Evolutionary conservation across 2,113 vertebrate species (phyloP).

Genomic region (Smithornis capensis): DNA sequence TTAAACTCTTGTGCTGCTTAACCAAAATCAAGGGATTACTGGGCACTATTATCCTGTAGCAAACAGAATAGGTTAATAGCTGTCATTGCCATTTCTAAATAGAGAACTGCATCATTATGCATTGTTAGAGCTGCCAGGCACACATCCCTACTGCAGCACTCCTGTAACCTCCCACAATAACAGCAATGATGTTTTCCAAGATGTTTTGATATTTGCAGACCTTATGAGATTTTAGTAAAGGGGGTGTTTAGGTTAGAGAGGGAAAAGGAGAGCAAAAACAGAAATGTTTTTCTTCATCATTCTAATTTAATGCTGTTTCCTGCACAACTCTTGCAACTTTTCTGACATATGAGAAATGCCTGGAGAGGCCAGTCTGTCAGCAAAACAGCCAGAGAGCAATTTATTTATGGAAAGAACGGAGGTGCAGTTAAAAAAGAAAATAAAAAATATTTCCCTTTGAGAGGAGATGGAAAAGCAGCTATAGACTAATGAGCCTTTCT

Average conservation of each 20-base stretch:
- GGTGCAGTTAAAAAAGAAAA: background rate
- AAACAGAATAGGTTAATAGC: constrained; percentile 54
- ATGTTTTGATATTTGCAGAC: constrained; percentile 34
- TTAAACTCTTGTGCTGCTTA: background rate
- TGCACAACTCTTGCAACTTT: constrained; percentile 6
- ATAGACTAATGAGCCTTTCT: background rate
- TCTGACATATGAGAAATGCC: background rate
- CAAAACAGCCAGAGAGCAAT: background rate
- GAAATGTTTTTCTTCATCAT: background rate
- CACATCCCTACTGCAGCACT: background rate
- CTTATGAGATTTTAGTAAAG: constrained; percentile 39
- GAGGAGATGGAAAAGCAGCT: background rate
- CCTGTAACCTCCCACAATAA: constrained; percentile 17
- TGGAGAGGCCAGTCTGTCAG: constrained; percentile 3
- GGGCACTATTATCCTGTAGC: background rate
- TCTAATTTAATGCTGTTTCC: constrained; percentile 19
- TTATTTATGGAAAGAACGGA: constrained; percentile 20
- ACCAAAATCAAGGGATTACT: constrained; percentile 21
- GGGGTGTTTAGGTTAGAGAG: background rate
- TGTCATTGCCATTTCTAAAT: constrained; percentile 12
- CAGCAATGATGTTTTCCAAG: constrained; percentile 13
- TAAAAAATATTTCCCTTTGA: background rate
- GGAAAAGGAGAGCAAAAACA: background rate
- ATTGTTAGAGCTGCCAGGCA: background rate
- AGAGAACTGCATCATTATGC: background rate